Percentiles rank a stretch among this genome's conserved stretches.
Conservation (phyloP, 2,888 invertebrate species). For the Ectemnius continuus region DNA sequence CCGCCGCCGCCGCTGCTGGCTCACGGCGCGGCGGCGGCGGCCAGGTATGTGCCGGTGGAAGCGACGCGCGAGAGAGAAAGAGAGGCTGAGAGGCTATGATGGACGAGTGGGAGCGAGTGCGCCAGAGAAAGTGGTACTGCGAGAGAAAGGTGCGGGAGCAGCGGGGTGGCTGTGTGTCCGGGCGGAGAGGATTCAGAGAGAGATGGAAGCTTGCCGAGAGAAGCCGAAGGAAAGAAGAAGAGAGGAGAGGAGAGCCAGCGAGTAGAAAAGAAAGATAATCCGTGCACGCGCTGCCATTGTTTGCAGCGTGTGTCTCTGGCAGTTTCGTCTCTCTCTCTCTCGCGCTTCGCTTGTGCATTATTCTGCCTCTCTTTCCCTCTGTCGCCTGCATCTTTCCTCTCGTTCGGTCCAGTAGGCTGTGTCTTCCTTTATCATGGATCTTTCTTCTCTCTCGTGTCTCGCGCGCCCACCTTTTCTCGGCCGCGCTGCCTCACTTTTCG, state of each 20-base stretch:
- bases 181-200: constrained; percentile 27
- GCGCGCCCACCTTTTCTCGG: constrained; percentile 27
- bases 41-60: no score
- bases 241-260: constrained; percentile 39
- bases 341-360: constrained; percentile 15
- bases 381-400: constrained; percentile 17
- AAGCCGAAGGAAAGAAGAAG: constrained; percentile 37
- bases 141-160: constrained; percentile 24
- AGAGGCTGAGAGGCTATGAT: background rate
- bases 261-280: constrained; percentile 53
- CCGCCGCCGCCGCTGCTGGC: constrained; percentile 3
- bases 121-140: constrained; percentile 26
- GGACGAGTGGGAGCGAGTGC: constrained; percentile 28
- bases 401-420: constrained; percentile 13
- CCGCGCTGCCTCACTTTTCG: constrained; percentile 40
- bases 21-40: no score
- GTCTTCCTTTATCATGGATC: background rate
- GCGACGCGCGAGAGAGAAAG: constrained; percentile 18
- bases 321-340: constrained; percentile 32
- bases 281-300: constrained; percentile 77
- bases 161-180: constrained; percentile 16
- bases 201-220: background rate
- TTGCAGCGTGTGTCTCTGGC: constrained; percentile 74
- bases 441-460: constrained; percentile 16
- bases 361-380: background rate